phyloP scores from a whole-genome alignment of 1,140 invertebrate genomes.

The Orchesella cincta region DNA sequence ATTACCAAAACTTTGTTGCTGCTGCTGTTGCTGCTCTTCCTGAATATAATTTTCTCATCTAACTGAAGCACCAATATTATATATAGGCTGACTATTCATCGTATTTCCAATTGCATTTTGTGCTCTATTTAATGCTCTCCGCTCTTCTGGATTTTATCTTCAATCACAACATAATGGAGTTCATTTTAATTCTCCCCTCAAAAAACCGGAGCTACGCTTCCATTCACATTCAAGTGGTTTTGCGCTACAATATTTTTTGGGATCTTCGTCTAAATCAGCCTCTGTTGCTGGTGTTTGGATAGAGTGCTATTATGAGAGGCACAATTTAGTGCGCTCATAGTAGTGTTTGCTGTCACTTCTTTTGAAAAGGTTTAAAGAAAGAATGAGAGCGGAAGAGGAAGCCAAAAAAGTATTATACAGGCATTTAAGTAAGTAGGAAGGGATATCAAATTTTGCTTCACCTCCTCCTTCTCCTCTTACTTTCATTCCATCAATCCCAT shows the following conservation, averaged over 20 bases:
- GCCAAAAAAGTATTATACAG: neutral
- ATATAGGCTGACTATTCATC: neutral
- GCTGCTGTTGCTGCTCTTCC: neutral
- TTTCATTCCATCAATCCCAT: neutral
- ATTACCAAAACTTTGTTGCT: neutral
- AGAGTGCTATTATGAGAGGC: too few species aligned
- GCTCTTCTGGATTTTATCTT: neutral
- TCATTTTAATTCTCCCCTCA: constrained; percentile 13
- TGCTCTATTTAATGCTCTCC: constrained; percentile 6
- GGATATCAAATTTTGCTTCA: neutral
- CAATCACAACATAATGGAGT: constrained; percentile 3
- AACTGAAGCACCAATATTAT: neutral
- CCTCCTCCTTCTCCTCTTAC: neutral
- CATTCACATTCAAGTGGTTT: neutral
- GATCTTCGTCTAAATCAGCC: neutral
- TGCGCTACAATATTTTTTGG: neutral
- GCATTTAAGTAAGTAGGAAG: neutral
- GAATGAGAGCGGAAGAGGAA: neutral
- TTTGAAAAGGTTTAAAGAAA: constrained; percentile 7
- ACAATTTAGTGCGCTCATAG: neutral
- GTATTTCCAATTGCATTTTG: neutral
- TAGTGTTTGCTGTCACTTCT: neutral
- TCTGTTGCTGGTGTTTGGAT: neutral
- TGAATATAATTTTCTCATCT: neutral
- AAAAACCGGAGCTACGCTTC: neutral